phyloP scores from a whole-genome alignment of 1,140 invertebrate genomes.

The Trissolcus basalis region DNA sequence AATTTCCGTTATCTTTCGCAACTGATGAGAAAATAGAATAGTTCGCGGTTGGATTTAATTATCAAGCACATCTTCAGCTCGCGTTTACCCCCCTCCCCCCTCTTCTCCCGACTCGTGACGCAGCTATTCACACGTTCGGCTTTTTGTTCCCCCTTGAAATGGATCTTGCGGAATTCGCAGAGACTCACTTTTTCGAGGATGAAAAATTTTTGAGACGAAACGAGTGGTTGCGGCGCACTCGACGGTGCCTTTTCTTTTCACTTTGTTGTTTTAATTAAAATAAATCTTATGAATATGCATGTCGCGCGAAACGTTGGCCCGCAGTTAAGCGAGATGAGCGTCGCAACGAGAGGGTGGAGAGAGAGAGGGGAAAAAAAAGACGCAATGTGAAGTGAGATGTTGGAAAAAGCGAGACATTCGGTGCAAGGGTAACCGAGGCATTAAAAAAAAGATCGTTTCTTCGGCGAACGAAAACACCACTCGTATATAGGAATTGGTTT shows the following conservation, averaged over 20 bases:
- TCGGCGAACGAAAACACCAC: constrained; percentile 49
- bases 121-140: no score
- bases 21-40: no score
- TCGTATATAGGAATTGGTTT: constrained; percentile 34
- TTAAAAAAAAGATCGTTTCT: constrained; percentile 40
- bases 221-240: not conserved
- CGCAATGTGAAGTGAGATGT: constrained; percentile 40
- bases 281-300: constrained; percentile 52
- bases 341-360: constrained; percentile 21
- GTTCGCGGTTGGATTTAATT: no score
- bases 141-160: no score
- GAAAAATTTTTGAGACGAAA: constrained; percentile 1
- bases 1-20: no score
- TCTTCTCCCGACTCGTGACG: no score
- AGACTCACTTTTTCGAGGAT: no score
- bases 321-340: constrained; percentile 34
- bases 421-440: not conserved
- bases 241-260: constrained; percentile 21
- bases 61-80: no score
- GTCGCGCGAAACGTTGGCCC: constrained; percentile 20
- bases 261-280: constrained; percentile 26
- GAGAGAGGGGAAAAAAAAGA: constrained; percentile 39
- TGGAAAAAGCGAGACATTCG: constrained; percentile 15
- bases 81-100: not conserved
- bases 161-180: not conserved